Base-by-base conservation (phyloP, 2,888 invertebrate genomes). In the Antheraea assamensis region DNA sequence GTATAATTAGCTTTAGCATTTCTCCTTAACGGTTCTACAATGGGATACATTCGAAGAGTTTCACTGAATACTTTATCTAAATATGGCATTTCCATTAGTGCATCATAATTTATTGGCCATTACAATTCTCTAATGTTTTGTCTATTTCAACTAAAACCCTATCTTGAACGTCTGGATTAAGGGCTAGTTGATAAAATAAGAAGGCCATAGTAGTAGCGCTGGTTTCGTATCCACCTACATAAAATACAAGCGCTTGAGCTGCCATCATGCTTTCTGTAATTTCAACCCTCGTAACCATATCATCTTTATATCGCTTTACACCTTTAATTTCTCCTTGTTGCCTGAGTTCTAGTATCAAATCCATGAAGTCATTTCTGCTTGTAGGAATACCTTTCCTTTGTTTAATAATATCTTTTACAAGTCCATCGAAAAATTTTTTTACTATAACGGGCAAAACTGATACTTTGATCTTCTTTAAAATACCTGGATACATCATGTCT, bases 221-320 rank as follows among this genome's bases (percentile, higher is more conserved):
- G 1, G 94, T 93, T 77, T 94, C 94, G 76, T 90, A 94, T 0
- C 94, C 94, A 15, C 88, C 95, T 2, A 85, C 82, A 74, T 91
- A 93, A 78, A 95, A 93, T 24, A 92, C 82, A 77, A 92, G 90
- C 2, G 89, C 89, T 78, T 94, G 92, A 0, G 92, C 90, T 2
- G 87, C 85, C 30, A 92, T 88, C 0, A 90, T 70, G 27, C 80
- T 82, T 0, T 90, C 86, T 5, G 87, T 86, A 19, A 91, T 76
- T 75, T 87, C 84, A 30, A 88, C 24, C 13, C 73, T n/a, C 0
- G 72, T 27, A 7, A 78, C 73, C 30, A 77, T 71, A 1, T 79
- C 77, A 15, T 78, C 76, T 1, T 74, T 74, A 5, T 77, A 75
- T 75, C 76, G 78, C 35, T 78, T 81, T 2, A 72, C 75, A 0